Conservation (phyloP, 2,797 vertebrate genomes). For the Tauraco hartlaubi region DNA sequence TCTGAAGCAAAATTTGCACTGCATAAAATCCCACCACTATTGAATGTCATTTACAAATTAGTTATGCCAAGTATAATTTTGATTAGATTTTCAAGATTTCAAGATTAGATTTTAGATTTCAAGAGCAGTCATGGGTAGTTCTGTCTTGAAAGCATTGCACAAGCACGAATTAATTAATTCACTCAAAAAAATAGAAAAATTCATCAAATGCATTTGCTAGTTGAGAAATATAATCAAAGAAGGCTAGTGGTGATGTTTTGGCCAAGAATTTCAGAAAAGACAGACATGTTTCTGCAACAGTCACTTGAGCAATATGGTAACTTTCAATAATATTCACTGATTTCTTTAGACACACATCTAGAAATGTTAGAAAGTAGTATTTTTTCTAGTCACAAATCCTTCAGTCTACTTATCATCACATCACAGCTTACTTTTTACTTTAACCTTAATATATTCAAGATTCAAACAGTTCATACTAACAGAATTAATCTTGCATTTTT, state of each 20-base stretch:
- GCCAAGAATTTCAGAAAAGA: not conserved
- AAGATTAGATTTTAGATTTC: too few relatives aligned
- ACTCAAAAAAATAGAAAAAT: not conserved
- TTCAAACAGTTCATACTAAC: constrained; percentile 1
- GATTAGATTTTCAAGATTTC: not conserved
- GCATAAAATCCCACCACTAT: not conserved
- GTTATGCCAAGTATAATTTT: not conserved
- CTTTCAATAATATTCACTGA: not conserved
- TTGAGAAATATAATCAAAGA: not conserved
- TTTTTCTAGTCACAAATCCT: not conserved
- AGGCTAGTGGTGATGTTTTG: not conserved
- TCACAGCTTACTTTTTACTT: not conserved
- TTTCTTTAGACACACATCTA: not conserved
- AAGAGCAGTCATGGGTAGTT: not conserved
- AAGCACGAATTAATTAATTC: not conserved
- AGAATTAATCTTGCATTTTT: constrained; percentile 19
- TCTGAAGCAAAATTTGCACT: not conserved
- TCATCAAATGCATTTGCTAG: not conserved
- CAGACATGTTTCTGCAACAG: not conserved
- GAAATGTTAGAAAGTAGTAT: not conserved
- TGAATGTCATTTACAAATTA: not conserved
- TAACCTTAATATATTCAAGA: constrained; percentile 15
- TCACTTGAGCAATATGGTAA: not conserved
- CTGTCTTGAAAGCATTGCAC: not conserved
- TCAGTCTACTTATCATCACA: not conserved